Evolutionary conservation across 2,113 vertebrate species (phyloP).

Genomic region (Xerus inauris): DNA sequence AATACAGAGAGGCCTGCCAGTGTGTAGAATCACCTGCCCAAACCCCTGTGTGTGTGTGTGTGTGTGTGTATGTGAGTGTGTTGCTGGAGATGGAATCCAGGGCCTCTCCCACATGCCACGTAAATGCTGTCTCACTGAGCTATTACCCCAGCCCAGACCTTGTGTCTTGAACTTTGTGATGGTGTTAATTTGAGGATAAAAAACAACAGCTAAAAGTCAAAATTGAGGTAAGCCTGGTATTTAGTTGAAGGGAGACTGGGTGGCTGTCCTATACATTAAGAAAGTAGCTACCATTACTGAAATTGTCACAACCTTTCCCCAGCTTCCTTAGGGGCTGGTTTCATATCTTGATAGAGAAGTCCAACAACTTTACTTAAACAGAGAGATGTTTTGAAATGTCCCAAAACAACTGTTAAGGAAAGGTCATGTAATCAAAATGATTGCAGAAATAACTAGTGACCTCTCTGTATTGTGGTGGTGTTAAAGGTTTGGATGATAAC

Average conservation of each 20-base stretch:
- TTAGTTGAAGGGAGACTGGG: background rate
- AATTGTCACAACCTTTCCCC: background rate
- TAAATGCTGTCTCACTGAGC: background rate
- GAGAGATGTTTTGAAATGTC: background rate
- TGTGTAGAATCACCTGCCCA: background rate
- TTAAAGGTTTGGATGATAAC: background rate
- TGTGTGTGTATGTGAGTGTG: background rate
- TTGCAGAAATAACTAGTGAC: background rate
- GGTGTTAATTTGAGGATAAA: background rate
- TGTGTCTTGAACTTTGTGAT: background rate
- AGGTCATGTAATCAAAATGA: background rate
- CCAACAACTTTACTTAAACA: conserved; percentile 9
- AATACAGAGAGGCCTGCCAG: background rate
- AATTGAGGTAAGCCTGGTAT: background rate
- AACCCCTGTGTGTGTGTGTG: background rate
- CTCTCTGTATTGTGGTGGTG: background rate
- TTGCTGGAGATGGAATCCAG: background rate
- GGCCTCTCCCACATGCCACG: background rate
- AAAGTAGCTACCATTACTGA: background rate
- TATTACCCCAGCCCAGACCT: background rate
- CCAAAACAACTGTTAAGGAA: conserved; percentile 44
- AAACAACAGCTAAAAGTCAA: background rate
- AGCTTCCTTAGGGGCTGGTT: background rate
- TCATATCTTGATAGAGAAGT: background rate
- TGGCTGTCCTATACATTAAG: background rate